These are phyloP conservation scores for Phenganax marumi DNA, from an alignment of 92 coral and sea anemone species.

Conservation along the genomic window DNA sequence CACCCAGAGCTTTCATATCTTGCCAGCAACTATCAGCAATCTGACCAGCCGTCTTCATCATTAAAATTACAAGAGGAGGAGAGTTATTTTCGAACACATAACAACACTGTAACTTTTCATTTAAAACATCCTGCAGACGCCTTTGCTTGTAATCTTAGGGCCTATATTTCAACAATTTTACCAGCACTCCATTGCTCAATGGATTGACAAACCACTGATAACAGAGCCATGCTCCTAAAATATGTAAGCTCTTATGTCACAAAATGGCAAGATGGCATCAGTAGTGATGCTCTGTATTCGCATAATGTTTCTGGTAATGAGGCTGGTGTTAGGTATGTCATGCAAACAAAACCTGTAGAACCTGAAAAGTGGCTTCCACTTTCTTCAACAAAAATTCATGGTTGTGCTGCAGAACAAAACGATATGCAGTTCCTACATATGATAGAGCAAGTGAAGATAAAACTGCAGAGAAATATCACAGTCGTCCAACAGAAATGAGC, in stretches of 20 bases:
- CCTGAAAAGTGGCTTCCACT: too few relatives aligned
- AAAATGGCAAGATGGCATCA: conserved; percentile 44
- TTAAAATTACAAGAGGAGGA: conserved; percentile 11
- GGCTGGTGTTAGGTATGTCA: conserved; percentile 17
- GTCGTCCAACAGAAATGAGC: neutral
- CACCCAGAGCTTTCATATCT: conserved; percentile 1
- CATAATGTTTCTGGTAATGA: conserved; percentile 24
- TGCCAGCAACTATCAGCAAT: neutral
- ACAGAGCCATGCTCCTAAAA: conserved; percentile 46
- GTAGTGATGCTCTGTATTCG: conserved; percentile 16
- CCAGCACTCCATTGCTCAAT: conserved; percentile 51
- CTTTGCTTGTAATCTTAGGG: conserved; percentile 44
- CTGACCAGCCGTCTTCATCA: neutral
- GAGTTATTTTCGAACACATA: too few relatives aligned
- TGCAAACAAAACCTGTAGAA: neutral
- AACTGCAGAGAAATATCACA: neutral
- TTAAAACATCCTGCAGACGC: conserved; percentile 41
- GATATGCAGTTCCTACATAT: neutral
- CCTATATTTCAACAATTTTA: too few relatives aligned
- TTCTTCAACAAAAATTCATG: neutral
- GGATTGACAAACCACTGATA: conserved; percentile 53
- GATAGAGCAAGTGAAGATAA: neutral
- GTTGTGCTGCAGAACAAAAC: conserved; percentile 6
- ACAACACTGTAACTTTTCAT: too few relatives aligned
- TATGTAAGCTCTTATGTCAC: conserved; percentile 43